These are phyloP conservation scores for Mareca penelope DNA, from an alignment of 2,797 vertebrate species.

Conservation along the genomic window DNA sequence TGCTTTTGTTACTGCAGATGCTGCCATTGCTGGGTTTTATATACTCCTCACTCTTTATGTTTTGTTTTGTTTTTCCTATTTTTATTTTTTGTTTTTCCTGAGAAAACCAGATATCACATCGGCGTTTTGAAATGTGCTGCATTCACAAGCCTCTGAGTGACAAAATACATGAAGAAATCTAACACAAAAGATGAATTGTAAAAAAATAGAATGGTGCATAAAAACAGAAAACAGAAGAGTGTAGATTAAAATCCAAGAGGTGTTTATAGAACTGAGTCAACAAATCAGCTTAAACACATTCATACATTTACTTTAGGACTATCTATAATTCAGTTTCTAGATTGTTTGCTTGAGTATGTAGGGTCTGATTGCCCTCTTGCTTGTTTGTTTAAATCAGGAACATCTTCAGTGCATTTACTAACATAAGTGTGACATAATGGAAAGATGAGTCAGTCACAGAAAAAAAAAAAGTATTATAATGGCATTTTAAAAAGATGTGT, in stretches of 20 bases:
- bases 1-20: slow-evolving; percentile 36
- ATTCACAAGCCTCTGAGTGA: slow-evolving; percentile 34
- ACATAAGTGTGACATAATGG: slow-evolving; percentile 23
- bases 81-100: slow-evolving; percentile 15
- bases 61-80: neutral
- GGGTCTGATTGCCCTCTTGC: slow-evolving; percentile 35
- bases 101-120: slow-evolving; percentile 40
- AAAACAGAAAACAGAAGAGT: slow-evolving; percentile 38
- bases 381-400: slow-evolving; percentile 52
- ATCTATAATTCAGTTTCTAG: slow-evolving; percentile 75
- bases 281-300: slow-evolving; percentile 67
- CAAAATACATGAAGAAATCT: slow-evolving; percentile 47
- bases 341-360: slow-evolving; percentile 65
- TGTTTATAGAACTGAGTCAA: slow-evolving; percentile 76
- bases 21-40: neutral
- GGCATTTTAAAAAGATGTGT: neutral
- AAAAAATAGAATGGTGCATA: neutral
- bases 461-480: neutral
- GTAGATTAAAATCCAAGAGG: slow-evolving; percentile 61
- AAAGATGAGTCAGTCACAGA: slow-evolving; percentile 37
- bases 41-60: neutral
- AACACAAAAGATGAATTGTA: slow-evolving; percentile 51
- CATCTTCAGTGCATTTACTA: neutral
- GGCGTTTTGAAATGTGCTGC: slow-evolving; percentile 22
- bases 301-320: slow-evolving; percentile 66